Conservation (phyloP, 92 coral and sea anemone species). For the Umimayanthus chanpuru region DNA sequence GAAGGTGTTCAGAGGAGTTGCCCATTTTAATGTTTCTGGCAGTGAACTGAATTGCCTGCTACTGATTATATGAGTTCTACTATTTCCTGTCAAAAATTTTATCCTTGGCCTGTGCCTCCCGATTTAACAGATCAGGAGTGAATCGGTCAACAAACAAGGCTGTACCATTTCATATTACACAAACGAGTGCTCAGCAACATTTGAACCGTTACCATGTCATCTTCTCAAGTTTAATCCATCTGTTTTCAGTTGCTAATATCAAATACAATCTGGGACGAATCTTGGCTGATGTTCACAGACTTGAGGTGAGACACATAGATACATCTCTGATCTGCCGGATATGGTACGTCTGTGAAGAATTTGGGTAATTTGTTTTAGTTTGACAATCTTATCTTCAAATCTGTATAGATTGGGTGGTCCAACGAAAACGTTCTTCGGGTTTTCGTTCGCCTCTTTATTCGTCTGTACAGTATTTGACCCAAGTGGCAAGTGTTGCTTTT, state of each 20-base stretch:
- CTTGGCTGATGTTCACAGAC: constrained; percentile 64
- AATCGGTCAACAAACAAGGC: not conserved
- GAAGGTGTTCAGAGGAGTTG: no score
- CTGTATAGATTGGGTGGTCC: no score
- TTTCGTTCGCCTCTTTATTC: no score
- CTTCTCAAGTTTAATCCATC: not conserved
- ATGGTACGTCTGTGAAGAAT: no score
- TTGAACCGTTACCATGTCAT: no score
- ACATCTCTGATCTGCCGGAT: not conserved
- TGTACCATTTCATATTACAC: not conserved
- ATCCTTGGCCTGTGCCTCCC: not conserved
- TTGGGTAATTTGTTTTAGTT: no score
- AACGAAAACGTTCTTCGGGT: no score
- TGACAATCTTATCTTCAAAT: no score
- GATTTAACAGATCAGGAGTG: not conserved
- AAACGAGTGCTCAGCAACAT: not conserved
- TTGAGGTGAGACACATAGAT: constrained; percentile 46
- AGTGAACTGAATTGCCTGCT: not conserved
- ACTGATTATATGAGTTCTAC: not conserved
- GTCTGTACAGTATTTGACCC: no score
- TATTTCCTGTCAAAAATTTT: not conserved
- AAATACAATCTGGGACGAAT: constrained; percentile 93
- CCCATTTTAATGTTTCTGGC: no score
- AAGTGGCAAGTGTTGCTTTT: no score
- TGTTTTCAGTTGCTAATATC: constrained; percentile 72